Conservation (phyloP, 2,888 invertebrate genomes). For the Phengaris arion region DNA sequence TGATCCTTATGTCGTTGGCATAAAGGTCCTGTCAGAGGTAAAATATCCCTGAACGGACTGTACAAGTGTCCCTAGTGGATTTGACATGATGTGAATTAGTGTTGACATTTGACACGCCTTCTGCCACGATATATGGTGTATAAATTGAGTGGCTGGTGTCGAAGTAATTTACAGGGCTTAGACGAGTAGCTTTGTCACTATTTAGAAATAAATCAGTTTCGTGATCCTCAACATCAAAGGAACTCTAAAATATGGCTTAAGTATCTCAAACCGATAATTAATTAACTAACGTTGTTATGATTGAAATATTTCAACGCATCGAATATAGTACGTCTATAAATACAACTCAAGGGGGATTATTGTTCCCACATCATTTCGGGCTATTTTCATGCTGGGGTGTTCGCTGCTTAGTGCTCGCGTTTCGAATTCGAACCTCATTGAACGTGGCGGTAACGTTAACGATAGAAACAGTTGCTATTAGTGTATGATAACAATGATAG, state of each 20-base stretch:
- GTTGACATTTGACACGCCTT: slow-evolving; percentile 5
- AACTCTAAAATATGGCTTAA: slow-evolving; percentile 39
- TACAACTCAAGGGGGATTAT: slow-evolving; percentile 42
- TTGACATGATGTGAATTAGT: slow-evolving; percentile 3
- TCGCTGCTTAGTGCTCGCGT: neutral
- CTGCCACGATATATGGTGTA: slow-evolving; percentile 5
- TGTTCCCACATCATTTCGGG: slow-evolving; percentile 36
- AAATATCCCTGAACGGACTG: neutral
- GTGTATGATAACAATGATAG: no score
- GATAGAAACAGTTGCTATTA: no score
- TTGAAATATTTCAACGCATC: slow-evolving; percentile 56
- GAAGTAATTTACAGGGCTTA: neutral
- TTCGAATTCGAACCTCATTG: neutral
- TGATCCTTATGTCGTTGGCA: no score
- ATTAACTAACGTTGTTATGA: slow-evolving; percentile 56
- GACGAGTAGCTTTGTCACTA: neutral
- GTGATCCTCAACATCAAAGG: slow-evolving; percentile 17
- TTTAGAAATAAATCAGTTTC: slow-evolving; percentile 9
- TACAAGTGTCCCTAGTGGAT: neutral
- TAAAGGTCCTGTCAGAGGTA: no score
- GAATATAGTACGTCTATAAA: slow-evolving; percentile 38
- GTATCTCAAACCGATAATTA: slow-evolving; percentile 49
- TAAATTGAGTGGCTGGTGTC: neutral
- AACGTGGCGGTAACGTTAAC: neutral
- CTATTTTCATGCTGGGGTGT: slow-evolving; percentile 29